Conservation (phyloP, 1,140 invertebrate genomes). For the Babylonia areolata region DNA sequence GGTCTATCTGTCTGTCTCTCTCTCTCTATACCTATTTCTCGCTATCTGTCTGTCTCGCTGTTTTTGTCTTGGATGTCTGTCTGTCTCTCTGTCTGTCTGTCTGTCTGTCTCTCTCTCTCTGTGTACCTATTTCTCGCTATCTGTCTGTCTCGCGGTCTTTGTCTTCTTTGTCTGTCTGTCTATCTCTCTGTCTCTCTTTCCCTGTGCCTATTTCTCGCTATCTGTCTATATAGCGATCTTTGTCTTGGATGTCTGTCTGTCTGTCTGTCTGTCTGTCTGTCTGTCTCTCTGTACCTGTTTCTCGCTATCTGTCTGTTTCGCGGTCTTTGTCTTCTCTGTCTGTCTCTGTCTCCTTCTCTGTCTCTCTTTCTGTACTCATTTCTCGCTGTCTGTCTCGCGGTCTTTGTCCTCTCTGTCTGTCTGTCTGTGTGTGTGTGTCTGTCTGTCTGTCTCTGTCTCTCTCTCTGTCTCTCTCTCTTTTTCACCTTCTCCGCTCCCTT, state of each 20-base stretch:
- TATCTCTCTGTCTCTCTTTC: not conserved
- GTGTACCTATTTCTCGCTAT: not conserved
- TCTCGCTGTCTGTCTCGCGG: not conserved
- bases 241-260: not conserved
- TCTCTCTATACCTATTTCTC: too few relatives aligned
- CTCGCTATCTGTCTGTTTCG: not conserved
- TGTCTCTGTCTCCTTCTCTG: not conserved
- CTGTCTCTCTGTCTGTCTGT: too few relatives aligned
- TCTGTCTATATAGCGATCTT: not conserved
- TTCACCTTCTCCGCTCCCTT: not conserved
- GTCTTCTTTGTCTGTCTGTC: not conserved
- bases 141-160: not conserved
- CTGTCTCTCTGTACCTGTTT: not conserved
- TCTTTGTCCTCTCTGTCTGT: not conserved
- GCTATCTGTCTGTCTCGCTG: too few relatives aligned
- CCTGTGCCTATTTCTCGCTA: not conserved
- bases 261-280: not conserved
- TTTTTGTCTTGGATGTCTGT: too few relatives aligned
- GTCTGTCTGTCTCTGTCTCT: not conserved
- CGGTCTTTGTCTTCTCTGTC: not conserved
- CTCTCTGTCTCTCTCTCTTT: slow-evolving; percentile 1
- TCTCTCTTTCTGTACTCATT: not conserved
- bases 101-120: not conserved
- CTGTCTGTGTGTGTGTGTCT: not conserved
- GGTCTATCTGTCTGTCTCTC: too few relatives aligned